A percentile compares a stretch with the other conserved stretches of the same genome.
These are phyloP conservation scores for Cryptomyrus ogoouensis DNA, from an alignment of 2,113 vertebrate genomes.

Conservation along the genomic window DNA sequence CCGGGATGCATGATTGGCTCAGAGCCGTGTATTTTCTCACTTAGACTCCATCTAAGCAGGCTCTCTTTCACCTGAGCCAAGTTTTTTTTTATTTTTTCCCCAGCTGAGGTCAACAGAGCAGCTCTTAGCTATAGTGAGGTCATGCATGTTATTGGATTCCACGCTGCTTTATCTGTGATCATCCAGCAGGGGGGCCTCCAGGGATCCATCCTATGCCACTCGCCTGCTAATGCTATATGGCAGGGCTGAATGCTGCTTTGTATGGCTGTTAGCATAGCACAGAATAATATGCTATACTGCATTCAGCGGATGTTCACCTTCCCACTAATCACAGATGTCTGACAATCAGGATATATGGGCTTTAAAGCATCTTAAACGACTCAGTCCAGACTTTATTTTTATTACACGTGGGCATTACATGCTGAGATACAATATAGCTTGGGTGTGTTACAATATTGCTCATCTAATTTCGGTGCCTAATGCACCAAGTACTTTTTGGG, in stretches of 20 bases:
- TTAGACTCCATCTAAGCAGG: conserved; percentile 35
- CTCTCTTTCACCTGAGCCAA: conserved; percentile 11
- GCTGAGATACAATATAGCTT: neutral
- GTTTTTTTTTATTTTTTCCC: neutral
- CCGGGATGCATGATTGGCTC: conserved; percentile 30
- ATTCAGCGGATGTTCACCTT: neutral
- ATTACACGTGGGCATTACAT: neutral
- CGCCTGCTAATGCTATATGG: neutral
- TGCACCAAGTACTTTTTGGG: neutral
- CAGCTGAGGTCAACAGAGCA: conserved; percentile 22
- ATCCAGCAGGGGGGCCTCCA: conserved; percentile 10
- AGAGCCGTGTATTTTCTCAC: conserved; percentile 28
- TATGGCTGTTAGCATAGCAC: neutral
- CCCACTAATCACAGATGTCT: neutral
- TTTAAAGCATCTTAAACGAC: neutral
- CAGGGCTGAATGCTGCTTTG: neutral
- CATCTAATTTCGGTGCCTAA: neutral
- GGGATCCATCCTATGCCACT: neutral
- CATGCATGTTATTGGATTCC: conserved; percentile 22
- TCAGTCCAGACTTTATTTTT: neutral
- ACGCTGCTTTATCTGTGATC: conserved; percentile 35
- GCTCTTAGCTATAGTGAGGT: conserved; percentile 28
- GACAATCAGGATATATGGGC: neutral
- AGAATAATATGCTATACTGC: neutral
- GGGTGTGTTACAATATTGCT: neutral